Evolutionary conservation across 2,888 invertebrate species (phyloP), one percentile per base, ranked within the genome.

Genomic region (Lottia scabra): DNA sequence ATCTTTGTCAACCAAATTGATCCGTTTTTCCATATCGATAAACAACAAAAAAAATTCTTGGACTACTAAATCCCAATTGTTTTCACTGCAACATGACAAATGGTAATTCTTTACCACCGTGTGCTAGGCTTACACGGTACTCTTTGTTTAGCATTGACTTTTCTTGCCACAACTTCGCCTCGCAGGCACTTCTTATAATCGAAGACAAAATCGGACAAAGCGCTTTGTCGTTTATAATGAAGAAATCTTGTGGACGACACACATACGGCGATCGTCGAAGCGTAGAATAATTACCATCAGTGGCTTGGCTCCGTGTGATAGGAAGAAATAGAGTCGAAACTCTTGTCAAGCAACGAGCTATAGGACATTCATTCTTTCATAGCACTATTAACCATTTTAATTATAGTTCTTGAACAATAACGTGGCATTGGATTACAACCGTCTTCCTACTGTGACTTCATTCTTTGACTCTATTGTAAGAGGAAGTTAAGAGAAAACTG

Each of bases 141-240:
- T 23, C 56, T 56, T 56, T 56, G 56, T 56, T 19, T 56, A 23
- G 56, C 19, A 56, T 56, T 56, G 56, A 56, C 56, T 56, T 56
- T 23, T 19, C 56, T 56, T 19, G 19, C 56, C 23, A 23, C 56
- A 19, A 56, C 56, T 56, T 56, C 56, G 56, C 56, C 56, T 56
- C 23, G 12, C 19, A 56, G 56, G 56, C 56, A 23, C 23, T 38
- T 23, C 23, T 56, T 23, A 56, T 56, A 56, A 56, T 56, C 56
- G 56, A 56, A 56, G 56, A 56, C 56, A 23, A 56, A 56, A 56
- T 56, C 19, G 56, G 56, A 56, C 56, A 56, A 56, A 56, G 56
- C 56, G 56, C 56, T 56, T 56, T 56, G 56, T 56, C 56, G 56
- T 23, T 56, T 23, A 56, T 23, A 38, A 38, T 38, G 38, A 38